Evolutionary conservation across 2,888 invertebrate genomes (phyloP).

Genomic region (Zeuzera pyrina): DNA sequence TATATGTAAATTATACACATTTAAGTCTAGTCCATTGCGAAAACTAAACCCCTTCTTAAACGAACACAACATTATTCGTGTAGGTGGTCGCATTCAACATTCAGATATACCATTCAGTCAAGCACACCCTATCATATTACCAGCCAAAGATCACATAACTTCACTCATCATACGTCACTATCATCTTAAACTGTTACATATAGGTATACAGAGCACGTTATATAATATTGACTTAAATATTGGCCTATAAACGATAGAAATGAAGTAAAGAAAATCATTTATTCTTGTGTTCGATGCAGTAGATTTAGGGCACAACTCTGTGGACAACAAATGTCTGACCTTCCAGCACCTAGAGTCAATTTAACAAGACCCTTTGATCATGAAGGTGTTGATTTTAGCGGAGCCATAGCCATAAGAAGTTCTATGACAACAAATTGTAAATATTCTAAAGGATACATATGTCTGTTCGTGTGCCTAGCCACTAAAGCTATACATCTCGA

Average conservation of each 20-base stretch:
- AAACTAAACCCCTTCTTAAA: slow-evolving; percentile 3
- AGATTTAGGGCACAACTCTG: slow-evolving; percentile 9
- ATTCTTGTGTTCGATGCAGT: slow-evolving; percentile 4
- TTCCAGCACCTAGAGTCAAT: slow-evolving; percentile 8
- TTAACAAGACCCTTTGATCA: slow-evolving; percentile 9
- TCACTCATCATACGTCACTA: slow-evolving; percentile 4
- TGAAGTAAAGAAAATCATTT: slow-evolving; percentile 5
- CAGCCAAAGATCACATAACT: slow-evolving; percentile 10
- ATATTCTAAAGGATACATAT: slow-evolving; percentile 7
- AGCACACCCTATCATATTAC: slow-evolving; percentile 9
- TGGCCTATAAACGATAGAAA: slow-evolving; percentile 5
- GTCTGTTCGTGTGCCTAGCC: slow-evolving; percentile 6
- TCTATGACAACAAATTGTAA: slow-evolving; percentile 5
- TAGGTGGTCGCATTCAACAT: slow-evolving; percentile 10
- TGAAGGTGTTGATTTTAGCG: slow-evolving; percentile 12
- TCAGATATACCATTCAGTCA: slow-evolving; percentile 10
- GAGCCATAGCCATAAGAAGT: slow-evolving; percentile 8
- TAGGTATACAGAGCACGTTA: slow-evolving; percentile 9
- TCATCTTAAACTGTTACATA: slow-evolving; percentile 6
- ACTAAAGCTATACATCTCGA: slow-evolving; percentile 5
- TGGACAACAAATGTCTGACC: slow-evolving; percentile 10
- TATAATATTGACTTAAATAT: slow-evolving; percentile 3
- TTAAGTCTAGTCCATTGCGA: slow-evolving; percentile 1
- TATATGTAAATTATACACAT: too few relatives aligned
- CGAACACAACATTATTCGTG: slow-evolving; percentile 4